Percentiles rank a stretch among this genome's conserved stretches.
Evolutionary conservation across 2,113 vertebrate genomes (phyloP).

Genomic region (Plectropomus leopardus): DNA sequence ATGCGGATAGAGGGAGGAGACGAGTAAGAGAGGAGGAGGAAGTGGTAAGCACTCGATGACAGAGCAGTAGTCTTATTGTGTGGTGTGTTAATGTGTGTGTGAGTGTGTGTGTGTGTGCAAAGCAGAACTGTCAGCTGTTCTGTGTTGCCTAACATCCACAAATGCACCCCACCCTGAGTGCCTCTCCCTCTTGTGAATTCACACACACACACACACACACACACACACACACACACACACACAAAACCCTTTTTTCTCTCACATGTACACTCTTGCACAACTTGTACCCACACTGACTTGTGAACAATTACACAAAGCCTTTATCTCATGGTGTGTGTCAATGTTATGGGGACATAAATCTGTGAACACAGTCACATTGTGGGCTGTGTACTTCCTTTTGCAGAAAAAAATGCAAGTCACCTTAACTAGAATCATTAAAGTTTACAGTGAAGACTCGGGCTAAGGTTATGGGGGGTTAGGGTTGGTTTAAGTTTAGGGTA

Average conservation of each 20-base stretch:
- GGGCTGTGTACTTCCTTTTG: too few relatives aligned
- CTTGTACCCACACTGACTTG: neutral
- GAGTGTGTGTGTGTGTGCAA: slow-evolving; percentile 6
- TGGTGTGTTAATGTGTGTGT: slow-evolving; percentile 30
- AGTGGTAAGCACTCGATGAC: slow-evolving; percentile 68
- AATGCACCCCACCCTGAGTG: slow-evolving; percentile 45
- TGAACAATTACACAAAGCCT: neutral
- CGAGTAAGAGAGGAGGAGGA: slow-evolving; percentile 50
- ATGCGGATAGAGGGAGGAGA: slow-evolving; percentile 55
- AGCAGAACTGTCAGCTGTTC: slow-evolving; percentile 57
- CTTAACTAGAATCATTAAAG: too few relatives aligned
- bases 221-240: slow-evolving; percentile 16
- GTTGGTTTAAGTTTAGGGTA: too few relatives aligned
- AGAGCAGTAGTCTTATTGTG: slow-evolving; percentile 60
- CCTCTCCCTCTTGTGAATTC: slow-evolving; percentile 42
- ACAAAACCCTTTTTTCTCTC: slow-evolving; percentile 9
- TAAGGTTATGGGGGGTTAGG: too few relatives aligned
- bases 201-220: slow-evolving; percentile 20
- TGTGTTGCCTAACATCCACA: slow-evolving; percentile 47
- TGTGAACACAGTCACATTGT: too few relatives aligned
- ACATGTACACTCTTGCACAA: slow-evolving; percentile 23
- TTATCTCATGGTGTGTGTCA: neutral
- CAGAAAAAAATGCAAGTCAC: too few relatives aligned
- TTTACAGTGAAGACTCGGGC: too few relatives aligned
- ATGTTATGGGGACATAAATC: too few relatives aligned